A percentile compares a stretch with the other conserved stretches of the same genome.
Conservation (phyloP, 2,113 vertebrate species). For the Mirounga angustirostris region DNA sequence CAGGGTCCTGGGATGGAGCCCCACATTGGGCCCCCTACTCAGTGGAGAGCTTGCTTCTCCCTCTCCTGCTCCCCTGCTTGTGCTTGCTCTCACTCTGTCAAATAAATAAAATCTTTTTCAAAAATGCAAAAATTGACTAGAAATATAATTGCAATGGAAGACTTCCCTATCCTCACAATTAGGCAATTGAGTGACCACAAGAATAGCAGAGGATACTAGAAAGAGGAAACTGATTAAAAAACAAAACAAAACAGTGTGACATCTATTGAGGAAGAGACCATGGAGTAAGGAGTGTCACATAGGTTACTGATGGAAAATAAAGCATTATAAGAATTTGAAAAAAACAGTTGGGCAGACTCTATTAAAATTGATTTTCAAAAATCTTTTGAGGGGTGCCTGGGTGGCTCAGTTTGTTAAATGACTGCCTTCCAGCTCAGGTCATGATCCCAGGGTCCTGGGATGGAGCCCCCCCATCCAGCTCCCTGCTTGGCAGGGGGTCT, state of each 20-base stretch:
- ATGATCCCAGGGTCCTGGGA: not conserved
- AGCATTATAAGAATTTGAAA: not conserved
- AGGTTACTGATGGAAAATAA: not conserved
- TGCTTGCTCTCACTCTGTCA: not conserved
- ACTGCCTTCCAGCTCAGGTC: not conserved
- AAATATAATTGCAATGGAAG: not conserved
- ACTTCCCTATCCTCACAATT: not conserved
- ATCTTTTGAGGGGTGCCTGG: not conserved
- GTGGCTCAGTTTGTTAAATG: not conserved
- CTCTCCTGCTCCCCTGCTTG: not conserved
- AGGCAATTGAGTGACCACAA: not conserved
- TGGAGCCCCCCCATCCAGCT: not conserved
- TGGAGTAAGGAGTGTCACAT: not conserved
- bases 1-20: not conserved
- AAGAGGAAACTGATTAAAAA: not conserved
- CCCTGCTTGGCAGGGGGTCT: not conserved
- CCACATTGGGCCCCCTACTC: rapidly evolving
- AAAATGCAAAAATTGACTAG: not conserved
- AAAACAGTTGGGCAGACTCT: not conserved
- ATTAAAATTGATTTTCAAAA: conserved; percentile 50
- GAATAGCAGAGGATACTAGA: not conserved
- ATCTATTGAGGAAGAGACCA: not conserved
- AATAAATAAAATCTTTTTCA: not conserved
- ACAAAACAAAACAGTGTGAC: not conserved
- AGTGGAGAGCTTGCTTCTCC: not conserved